Conservation (phyloP, 2,797 vertebrate species). For the Perodicticus potto region DNA sequence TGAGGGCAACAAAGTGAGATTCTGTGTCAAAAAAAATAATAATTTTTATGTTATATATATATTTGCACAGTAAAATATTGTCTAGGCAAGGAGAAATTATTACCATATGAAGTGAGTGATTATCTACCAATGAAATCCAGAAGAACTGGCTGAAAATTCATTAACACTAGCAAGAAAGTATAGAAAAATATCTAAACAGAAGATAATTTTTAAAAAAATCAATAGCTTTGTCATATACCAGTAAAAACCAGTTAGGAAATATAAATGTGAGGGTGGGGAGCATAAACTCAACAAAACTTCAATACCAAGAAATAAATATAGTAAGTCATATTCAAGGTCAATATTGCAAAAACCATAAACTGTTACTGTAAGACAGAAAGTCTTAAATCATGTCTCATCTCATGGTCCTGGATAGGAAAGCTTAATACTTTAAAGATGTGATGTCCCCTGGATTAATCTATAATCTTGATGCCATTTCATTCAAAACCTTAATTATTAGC, state of each 20-base stretch:
- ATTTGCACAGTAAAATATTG: not conserved
- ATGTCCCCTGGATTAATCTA: not conserved
- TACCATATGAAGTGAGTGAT: not conserved
- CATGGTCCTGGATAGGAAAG: not conserved
- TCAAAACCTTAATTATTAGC: not conserved
- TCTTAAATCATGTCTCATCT: not conserved
- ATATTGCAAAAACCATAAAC: not conserved
- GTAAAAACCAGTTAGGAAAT: not conserved
- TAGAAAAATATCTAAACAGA: not conserved
- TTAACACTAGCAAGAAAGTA: not conserved
- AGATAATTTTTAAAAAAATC: not conserved
- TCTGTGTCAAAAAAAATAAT: too few species aligned
- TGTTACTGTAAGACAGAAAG: not conserved
- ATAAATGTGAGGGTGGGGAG: not conserved
- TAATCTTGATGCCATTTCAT: not conserved
- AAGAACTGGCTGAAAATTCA: not conserved
- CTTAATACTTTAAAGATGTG: not conserved
- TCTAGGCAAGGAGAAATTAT: not conserved
- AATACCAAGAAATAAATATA: not conserved
- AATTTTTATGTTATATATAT: not conserved
- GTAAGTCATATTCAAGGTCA: not conserved
- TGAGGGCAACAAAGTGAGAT: too few species aligned
- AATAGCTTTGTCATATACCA: not conserved
- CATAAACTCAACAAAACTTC: too few species aligned
- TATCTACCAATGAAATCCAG: not conserved